Conservation (phyloP, 2,797 vertebrate genomes). For the Avahi laniger region DNA sequence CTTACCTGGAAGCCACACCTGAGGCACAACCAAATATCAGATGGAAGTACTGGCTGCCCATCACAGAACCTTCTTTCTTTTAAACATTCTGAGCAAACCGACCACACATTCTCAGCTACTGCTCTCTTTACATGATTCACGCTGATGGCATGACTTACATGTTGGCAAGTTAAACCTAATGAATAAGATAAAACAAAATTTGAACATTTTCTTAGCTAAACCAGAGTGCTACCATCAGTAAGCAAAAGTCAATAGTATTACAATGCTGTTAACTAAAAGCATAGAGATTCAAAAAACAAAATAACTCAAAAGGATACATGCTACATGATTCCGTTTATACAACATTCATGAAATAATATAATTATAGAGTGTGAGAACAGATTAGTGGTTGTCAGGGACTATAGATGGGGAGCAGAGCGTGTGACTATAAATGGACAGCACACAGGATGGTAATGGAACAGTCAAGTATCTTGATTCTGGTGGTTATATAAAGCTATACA, state of each 20-base stretch:
- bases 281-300: background rate
- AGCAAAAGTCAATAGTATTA: conserved; percentile 13
- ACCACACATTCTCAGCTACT: conserved; percentile 91
- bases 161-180: conserved; percentile 93
- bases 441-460: background rate
- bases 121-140: conserved; percentile 94
- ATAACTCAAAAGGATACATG: background rate
- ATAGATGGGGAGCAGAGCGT: background rate
- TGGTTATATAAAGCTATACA: background rate
- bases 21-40: conserved; percentile 94
- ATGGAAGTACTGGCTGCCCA: conserved; percentile 85
- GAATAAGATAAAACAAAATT: conserved; percentile 37
- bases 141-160: conserved; percentile 94
- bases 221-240: background rate
- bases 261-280: conserved; percentile 22
- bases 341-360: conserved; percentile 12
- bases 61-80: conserved; percentile 92
- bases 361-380: background rate
- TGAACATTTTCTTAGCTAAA: background rate
- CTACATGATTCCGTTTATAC: background rate
- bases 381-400: background rate
- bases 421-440: background rate
- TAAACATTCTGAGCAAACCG: conserved; percentile 93
- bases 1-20: conserved; percentile 97
- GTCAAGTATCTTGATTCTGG: background rate